These are phyloP conservation scores for Zeugodacus cucurbitae DNA, from an alignment of 1,140 invertebrate species.

Conservation along the genomic window DNA sequence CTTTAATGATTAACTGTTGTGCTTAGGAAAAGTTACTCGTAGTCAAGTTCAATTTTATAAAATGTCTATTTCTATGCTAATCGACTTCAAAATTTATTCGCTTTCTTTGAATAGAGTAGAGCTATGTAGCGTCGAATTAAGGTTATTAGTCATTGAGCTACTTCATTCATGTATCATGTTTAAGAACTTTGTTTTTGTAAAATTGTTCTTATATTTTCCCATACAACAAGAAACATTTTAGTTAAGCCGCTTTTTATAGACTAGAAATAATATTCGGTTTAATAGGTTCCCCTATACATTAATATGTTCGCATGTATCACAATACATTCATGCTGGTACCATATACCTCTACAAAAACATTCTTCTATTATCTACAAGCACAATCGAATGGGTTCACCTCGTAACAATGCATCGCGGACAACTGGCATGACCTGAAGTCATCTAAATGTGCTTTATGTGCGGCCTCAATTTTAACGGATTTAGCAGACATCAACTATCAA, in stretches of 20 bases:
- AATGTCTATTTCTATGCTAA: no score
- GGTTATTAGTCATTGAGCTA: no score
- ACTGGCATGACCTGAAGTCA: neutral
- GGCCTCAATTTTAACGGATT: neutral
- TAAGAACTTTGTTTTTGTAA: neutral
- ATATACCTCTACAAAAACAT: neutral
- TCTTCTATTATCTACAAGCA: neutral
- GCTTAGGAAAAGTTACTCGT: neutral
- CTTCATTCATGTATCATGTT: no score
- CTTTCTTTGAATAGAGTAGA: no score
- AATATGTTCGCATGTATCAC: no score
- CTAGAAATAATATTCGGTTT: no score
- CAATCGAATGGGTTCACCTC: neutral
- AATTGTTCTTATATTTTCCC: no score
- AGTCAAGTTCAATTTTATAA: neutral
- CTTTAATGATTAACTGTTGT: neutral
- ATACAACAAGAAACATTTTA: no score
- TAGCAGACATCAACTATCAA: conserved; percentile 1
- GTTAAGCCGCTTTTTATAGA: no score
- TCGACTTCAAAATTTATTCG: no score
- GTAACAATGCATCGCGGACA: neutral
- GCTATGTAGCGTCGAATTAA: no score
- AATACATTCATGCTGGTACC: neutral
- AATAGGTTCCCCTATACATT: no score
- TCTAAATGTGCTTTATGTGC: conserved; percentile 1